Evolutionary conservation across 2,888 invertebrate species (phyloP), one percentile per base, ranked within the genome.

Genomic region (Tryphoninae sp.): DNA sequence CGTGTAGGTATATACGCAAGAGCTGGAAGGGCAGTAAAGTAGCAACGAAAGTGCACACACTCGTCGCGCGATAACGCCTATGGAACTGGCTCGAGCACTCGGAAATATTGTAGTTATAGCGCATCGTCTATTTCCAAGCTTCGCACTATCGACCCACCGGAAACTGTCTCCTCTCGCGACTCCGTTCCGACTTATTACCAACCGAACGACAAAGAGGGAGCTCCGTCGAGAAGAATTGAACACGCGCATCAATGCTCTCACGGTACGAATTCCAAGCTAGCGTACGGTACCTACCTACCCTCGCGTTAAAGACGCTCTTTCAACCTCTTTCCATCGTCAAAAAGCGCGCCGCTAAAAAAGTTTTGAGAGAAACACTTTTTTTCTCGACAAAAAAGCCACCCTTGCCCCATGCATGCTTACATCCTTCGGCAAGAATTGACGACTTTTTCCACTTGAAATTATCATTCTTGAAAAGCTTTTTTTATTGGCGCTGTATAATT

Each of bases 21-120:
- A 67, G 67, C 61, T 49, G 22, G 58, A 13, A 59, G 45, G 58
- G 53, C 68, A 62, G 67, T n/a, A 72, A 72, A 77, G 62, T 67
- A 68, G 68, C 72, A 61, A 26, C 77, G 65, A 68, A 75, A 68
- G 69, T 62, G 58, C 68, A 64, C 62, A 62, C 55, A 49, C 64
- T 13, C 61, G 42, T 13, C 61, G 42, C 42, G 53, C 16, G 65
- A 71, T n/a, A 9, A 42, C 26, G 58, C 64, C 51, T 26, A 45
- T 58, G 69, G 23, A 59, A 81, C 73, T 45, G 22, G 64, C 77
- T 40, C 62, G 72, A 76, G 82, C 79, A 79, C 78, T 79, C 76
- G 78, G 76, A 79, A 79, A 82, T 79, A 79, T 82, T 71, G 61
- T 67, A 81, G 65, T 61, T 58, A 67, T 68, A 62, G 49, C 26